Evolutionary conservation across 2,113 vertebrate genomes (phyloP), one percentile per base, ranked within the genome.

Genomic region (Jaculus jaculus): DNA sequence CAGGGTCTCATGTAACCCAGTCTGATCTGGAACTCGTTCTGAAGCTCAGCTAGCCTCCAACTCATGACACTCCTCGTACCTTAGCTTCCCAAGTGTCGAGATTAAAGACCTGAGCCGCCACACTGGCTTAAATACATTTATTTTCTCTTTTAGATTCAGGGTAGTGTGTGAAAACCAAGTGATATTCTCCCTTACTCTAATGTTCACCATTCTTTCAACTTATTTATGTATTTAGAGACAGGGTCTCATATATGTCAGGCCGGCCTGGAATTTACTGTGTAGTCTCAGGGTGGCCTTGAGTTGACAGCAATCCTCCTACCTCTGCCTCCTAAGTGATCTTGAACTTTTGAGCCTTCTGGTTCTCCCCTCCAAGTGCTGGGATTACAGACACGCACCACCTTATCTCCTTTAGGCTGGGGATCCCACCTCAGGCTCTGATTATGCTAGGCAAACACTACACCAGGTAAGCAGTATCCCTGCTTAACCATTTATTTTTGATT

Each of bases 71-170:
- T 23, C 71, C 7, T 75, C 58, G 23, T 47, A 18, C 26, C 28
- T 63, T 16, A 39, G 51, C 12, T 58, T 75, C 28, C 34, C 17
- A 30, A 66, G 28, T 68, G 26, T 28, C 47, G 7, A 21, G 34
- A 37, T 75, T 60, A 75, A 37, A 24, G 5, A 9, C 60, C 28
- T 37, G 34, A 61, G 28, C 18, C 42, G 8, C 42, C 42, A 47
- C 42, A 47, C 8, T 47, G 42, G 42, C 8, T 47, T 65, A 34
- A 47, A n/a, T 30, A 15, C 74, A 37, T 37, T 92, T 71, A 90
- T 89, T 84, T 95, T 86, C 32, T 42, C 39, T 90, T 87, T 68
- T 81, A 88, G 66, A 54, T 42, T 84, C 51, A 58, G 34, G 17
- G 30, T 69, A 66, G 7, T 47, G 54, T 75, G 34, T 60, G 78